Conservation (phyloP, 2,888 invertebrate genomes). For the Ennomos quercinarius region DNA sequence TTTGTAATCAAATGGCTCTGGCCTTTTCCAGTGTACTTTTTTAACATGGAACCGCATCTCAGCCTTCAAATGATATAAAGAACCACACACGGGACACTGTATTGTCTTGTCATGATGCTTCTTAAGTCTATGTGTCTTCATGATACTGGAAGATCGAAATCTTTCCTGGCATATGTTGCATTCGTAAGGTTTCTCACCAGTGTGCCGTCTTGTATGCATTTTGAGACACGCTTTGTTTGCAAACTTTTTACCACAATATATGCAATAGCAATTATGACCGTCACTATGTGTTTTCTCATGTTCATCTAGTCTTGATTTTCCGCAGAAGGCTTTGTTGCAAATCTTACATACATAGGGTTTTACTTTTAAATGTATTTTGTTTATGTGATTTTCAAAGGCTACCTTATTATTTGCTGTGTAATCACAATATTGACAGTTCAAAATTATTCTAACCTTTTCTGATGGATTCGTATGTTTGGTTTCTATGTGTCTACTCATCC, state of each 20-base stretch:
- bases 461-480: constrained; percentile 37
- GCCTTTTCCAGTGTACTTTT: constrained; percentile 57
- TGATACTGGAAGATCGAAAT: constrained; percentile 58
- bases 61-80: constrained; percentile 54
- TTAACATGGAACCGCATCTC: constrained; percentile 62
- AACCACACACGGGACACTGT: constrained; percentile 55
- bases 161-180: constrained; percentile 57
- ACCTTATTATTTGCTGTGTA: constrained; percentile 25
- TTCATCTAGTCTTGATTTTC: constrained; percentile 49
- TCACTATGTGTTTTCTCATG: constrained; percentile 49
- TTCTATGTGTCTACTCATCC: constrained; percentile 53
- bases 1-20: constrained; percentile 54
- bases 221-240: constrained; percentile 56
- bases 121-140: constrained; percentile 56
- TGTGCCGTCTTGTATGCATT: constrained; percentile 58
- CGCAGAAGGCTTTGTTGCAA: constrained; percentile 42
- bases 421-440: constrained; percentile 27
- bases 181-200: constrained; percentile 55
- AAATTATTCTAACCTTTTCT: no score
- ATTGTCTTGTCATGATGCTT: constrained; percentile 57
- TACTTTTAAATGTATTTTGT: constrained; percentile 37
- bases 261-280: constrained; percentile 47
- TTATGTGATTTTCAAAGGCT: constrained; percentile 36
- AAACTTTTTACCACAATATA: constrained; percentile 53
- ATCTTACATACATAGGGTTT: constrained; percentile 35